Evolutionary conservation across 2,113 vertebrate genomes (phyloP), one percentile per base, ranked within the genome.

Genomic region (Neogale vison): DNA sequence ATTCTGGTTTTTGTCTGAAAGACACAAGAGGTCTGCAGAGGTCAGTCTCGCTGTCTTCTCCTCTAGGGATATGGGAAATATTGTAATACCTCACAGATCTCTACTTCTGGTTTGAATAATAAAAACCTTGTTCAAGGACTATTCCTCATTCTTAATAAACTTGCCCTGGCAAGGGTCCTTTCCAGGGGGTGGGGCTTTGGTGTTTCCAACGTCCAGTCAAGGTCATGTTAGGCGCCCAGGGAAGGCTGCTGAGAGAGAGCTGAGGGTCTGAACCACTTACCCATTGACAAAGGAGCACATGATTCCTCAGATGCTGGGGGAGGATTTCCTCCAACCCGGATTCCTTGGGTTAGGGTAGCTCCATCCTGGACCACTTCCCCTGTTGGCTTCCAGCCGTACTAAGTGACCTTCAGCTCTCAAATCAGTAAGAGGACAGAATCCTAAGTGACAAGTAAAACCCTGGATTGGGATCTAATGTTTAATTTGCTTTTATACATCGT

Each of bases 1-100:
- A 39, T 92, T 88, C 88, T 29, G 77, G 23, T 65, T 67, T 67
- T 31, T 85, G 50, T 91, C 82, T 47, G 79, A 88, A 76, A 93
- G 59, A 82, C 36, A 15, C 20, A 63, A 50, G 39, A 10, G 31
- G 11, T 14, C 42, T 59, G 65, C 47, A 59, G 57, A 76, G 45
- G n/a, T 65, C 90, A 57, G 7, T 24, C 10, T 52, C 4, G 1
- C 63, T 17, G 7, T 42, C 47, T 36, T 57, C 42, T 8, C 57
- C 55, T 76, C 65, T 77, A 24, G 47, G 67, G n/a, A 55, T 1
- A 0, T 81, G 92, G 88, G 82, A 88, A 85, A 67, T 61, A 81
- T 55, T 80, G 93, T 55, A 52, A 52, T 90, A 69, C 55, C 96
- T 92, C 69, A 26, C 21, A 83, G 20, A 50, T 45, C 39, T 85